These are phyloP conservation scores for Channallabes apus DNA, from an alignment of 2,797 vertebrate species.

Conservation along the genomic window DNA sequence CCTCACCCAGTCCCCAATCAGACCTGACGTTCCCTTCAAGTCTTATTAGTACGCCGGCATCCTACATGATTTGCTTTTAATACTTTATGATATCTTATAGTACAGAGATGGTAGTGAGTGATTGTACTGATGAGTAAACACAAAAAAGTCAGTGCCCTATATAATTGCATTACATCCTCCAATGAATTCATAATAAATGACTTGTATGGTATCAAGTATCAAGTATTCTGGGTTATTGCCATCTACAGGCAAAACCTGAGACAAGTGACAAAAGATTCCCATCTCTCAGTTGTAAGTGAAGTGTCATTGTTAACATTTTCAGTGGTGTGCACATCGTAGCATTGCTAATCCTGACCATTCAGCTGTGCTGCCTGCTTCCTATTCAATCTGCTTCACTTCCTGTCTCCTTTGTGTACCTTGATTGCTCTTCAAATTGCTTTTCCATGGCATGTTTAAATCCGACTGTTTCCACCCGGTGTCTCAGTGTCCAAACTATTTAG, in stretches of 20 bases:
- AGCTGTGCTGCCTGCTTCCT: slow-evolving; percentile 59
- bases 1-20: slow-evolving; percentile 67
- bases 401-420: slow-evolving; percentile 73
- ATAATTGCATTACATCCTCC: slow-evolving; percentile 5
- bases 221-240: slow-evolving; percentile 5
- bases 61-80: slow-evolving; percentile 65
- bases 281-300: slow-evolving; percentile 65
- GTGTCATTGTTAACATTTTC: slow-evolving; percentile 61
- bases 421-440: slow-evolving; percentile 76
- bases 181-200: neutral
- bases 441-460: slow-evolving; percentile 65
- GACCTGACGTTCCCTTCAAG: slow-evolving; percentile 76
- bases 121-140: slow-evolving; percentile 27
- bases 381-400: slow-evolving; percentile 69
- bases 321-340: slow-evolving; percentile 59
- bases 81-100: slow-evolving; percentile 59
- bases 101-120: slow-evolving; percentile 61
- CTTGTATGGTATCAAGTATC: neutral
- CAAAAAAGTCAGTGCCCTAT: neutral
- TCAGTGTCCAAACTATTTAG: slow-evolving; percentile 20
- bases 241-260: slow-evolving; percentile 27
- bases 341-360: slow-evolving; percentile 67
- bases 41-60: slow-evolving; percentile 72
- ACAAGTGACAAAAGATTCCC: slow-evolving; percentile 54
- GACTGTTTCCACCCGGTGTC: slow-evolving; percentile 42